Conservation (phyloP, 2,797 vertebrate genomes). For the Platalea minor region DNA sequence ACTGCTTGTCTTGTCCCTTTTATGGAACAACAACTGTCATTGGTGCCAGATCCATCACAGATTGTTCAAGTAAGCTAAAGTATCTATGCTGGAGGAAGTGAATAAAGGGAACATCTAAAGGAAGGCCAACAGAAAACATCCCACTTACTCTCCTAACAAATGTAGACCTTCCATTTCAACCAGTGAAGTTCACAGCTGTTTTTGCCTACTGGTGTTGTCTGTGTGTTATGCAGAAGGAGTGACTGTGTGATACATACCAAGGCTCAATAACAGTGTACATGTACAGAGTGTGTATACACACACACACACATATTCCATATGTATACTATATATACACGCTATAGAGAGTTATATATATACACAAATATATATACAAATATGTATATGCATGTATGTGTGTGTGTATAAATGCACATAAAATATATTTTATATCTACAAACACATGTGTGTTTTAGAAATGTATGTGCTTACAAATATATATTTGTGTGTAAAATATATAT, state of each 20-base stretch:
- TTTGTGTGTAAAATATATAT: background rate
- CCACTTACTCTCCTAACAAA: background rate
- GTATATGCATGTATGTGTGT: background rate
- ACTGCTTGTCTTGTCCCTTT: slow-evolving; percentile 95
- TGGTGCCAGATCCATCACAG: slow-evolving; percentile 89
- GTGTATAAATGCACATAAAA: background rate
- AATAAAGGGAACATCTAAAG: background rate
- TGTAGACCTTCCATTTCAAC: background rate
- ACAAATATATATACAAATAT: background rate
- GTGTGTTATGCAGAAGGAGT: background rate
- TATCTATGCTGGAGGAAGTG: background rate
- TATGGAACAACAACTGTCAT: slow-evolving; percentile 90
- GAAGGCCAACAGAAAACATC: background rate
- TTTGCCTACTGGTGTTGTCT: background rate
- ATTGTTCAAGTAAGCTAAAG: slow-evolving; percentile 90
- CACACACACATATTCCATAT: background rate
- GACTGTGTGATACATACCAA: background rate
- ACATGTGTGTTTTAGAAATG: background rate
- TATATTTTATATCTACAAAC: background rate
- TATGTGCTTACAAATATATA: background rate
- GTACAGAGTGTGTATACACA: background rate
- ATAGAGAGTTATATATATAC: too few relatives aligned
- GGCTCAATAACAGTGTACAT: background rate
- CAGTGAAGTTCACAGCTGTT: background rate
- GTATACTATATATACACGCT: background rate